Conservation (phyloP, 2,888 invertebrate genomes). For the Gerris lacustris region DNA sequence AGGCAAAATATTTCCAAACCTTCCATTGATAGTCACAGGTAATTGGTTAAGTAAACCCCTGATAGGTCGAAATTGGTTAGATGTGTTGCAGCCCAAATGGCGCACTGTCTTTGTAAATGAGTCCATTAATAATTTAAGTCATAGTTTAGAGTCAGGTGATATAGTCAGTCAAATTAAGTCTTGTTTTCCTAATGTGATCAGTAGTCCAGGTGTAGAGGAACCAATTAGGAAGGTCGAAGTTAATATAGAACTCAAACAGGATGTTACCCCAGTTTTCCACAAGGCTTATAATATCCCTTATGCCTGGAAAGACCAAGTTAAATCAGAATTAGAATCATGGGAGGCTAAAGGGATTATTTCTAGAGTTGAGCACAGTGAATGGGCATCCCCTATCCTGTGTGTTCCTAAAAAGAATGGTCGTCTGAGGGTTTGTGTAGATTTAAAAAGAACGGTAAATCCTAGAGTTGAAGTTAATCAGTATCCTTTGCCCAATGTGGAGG, state of each 20-base stretch:
- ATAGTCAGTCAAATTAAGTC: background rate
- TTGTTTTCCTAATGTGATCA: background rate
- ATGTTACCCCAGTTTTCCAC: background rate
- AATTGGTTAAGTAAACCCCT: background rate
- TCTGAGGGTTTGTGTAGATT: background rate
- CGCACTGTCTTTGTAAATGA: background rate
- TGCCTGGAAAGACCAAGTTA: background rate
- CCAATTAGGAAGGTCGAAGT: background rate
- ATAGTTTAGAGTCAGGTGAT: background rate
- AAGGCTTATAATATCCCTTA: background rate
- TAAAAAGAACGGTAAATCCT: background rate
- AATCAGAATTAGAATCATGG: background rate
- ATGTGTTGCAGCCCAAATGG: slow-evolving; percentile 3
- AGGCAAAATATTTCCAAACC: background rate
- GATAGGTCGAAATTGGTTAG: slow-evolving; percentile 8
- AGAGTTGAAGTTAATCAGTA: background rate
- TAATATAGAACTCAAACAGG: background rate
- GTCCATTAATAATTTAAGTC: background rate
- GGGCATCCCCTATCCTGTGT: background rate
- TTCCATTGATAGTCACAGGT: background rate
- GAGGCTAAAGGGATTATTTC: background rate
- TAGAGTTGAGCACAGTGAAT: background rate
- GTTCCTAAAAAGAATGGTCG: background rate
- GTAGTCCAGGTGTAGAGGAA: background rate
- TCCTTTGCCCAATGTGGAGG: background rate